A percentile compares a stretch with the other conserved stretches of the same genome.
These are phyloP conservation scores for Phrynocephalus forsythii DNA, from an alignment of 2,797 vertebrate genomes.

Conservation along the genomic window DNA sequence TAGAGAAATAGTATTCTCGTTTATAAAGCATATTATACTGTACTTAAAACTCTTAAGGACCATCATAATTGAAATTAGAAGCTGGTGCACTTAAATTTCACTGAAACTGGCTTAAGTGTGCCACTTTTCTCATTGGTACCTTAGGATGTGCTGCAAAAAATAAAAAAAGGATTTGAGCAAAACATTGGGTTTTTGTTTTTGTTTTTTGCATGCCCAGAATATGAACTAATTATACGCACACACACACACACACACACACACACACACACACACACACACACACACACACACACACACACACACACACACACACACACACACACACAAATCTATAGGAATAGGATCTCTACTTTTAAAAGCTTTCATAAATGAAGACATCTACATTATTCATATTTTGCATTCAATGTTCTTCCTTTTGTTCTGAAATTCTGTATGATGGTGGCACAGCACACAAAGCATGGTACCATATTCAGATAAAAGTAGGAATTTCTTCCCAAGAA, in stretches of 20 bases:
- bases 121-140: not conserved
- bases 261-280: no score
- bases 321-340: not conserved
- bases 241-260: no score
- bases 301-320: no score
- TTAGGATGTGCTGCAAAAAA: not conserved
- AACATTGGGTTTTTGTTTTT: no score
- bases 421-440: not conserved
- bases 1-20: not conserved
- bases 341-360: not conserved
- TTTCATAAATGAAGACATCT: not conserved
- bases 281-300: no score
- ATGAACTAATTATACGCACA: no score
- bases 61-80: not conserved
- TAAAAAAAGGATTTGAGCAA: no score
- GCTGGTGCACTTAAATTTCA: not conserved
- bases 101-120: not conserved
- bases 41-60: not conserved
- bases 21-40: not conserved
- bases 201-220: not conserved
- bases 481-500: not conserved
- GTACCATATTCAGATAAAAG: not conserved
- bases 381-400: not conserved
- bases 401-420: not conserved
- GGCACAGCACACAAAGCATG: not conserved